Base-by-base conservation (phyloP, 2,113 vertebrate genomes). In the Protobothrops flavoviridis region DNA sequence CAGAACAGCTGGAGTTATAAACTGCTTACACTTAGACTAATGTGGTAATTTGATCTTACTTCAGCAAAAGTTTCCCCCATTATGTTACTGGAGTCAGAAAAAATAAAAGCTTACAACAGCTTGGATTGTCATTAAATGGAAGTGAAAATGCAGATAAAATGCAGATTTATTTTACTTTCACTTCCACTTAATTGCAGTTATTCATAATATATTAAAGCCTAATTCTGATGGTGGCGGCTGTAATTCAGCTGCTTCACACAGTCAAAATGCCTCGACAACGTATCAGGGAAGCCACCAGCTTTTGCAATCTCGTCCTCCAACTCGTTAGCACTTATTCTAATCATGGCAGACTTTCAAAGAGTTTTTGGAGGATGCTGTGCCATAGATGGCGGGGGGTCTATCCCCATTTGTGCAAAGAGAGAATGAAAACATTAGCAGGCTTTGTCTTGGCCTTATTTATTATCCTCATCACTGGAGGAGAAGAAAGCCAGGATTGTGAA, bases 101-200 rank as follows among this genome's bases (percentile, higher is more conserved):
- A 8, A 24, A 24, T 24, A 50, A 93, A 95, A 93, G 21, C 33
- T 91, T 94, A 94, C 96, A 96, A 96, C 96, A 94, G 95, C 95
- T 96, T 94, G 95, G 95, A 94, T 86, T 94, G 94, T 96, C 91
- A 45, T 96, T 96, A 97, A 96, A 96, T 93, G 93, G 95, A 95
- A 97, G 94, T 94, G 89, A 94, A 96, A 97, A 95, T 93, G 94
- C 97, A 97, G 97, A 97, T 97, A 97, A 97, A 97, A 97, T 96
- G 96, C 97, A 97, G 96, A 98, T 97, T 97, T 97, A 97, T 97
- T 97, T 96, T 95, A 56, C 95, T 96, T 96, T 96, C 95, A 92
- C 96, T 97, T 96, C 95, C 92, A 94, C 93, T 96, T 97, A 97
- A 96, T 95, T 97, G 97, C 97, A 96, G 95, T 98, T 97, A 97